Evolutionary conservation across 2,113 vertebrate species (phyloP).

Genomic region (Lethenteron reissneri): DNA sequence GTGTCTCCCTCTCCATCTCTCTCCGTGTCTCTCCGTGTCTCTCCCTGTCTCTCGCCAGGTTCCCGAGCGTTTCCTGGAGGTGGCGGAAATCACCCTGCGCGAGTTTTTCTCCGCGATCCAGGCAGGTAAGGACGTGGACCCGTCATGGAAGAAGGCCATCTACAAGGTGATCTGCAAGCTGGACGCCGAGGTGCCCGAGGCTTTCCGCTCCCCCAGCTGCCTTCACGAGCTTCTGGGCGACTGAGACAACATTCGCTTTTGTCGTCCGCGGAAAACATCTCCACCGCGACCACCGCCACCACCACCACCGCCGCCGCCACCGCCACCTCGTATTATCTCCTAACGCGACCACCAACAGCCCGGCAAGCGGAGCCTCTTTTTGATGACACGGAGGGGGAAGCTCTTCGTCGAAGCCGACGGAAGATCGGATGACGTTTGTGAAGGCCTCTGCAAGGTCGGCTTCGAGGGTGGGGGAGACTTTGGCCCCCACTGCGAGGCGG

Average conservation of each 20-base stretch:
- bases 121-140: constrained; percentile 52
- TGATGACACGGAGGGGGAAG: too few species aligned
- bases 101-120: constrained; percentile 72
- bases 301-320: too few species aligned
- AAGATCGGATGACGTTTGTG: too few species aligned
- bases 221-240: constrained; percentile 7
- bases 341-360: too few species aligned
- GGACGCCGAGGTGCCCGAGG: constrained; percentile 66
- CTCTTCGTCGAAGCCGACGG: too few species aligned
- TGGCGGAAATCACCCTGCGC: constrained; percentile 57
- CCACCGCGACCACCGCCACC: too few species aligned
- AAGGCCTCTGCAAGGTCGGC: too few species aligned
- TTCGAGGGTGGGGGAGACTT: too few species aligned
- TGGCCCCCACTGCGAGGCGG: too few species aligned
- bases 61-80: constrained; percentile 64
- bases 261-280: too few species aligned
- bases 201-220: constrained; percentile 50
- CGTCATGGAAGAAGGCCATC: constrained; percentile 93
- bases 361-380: too few species aligned
- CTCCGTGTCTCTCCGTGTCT: constrained; percentile 9
- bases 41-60: constrained; percentile 30
- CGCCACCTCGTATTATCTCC: too few species aligned
- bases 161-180: constrained; percentile 97
- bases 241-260: not conserved
- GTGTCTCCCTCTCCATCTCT: not conserved